A percentile compares a stretch with the other conserved stretches of the same genome.
Evolutionary conservation across 1,140 invertebrate genomes (phyloP).

Genomic region (Fopius arisanus): DNA sequence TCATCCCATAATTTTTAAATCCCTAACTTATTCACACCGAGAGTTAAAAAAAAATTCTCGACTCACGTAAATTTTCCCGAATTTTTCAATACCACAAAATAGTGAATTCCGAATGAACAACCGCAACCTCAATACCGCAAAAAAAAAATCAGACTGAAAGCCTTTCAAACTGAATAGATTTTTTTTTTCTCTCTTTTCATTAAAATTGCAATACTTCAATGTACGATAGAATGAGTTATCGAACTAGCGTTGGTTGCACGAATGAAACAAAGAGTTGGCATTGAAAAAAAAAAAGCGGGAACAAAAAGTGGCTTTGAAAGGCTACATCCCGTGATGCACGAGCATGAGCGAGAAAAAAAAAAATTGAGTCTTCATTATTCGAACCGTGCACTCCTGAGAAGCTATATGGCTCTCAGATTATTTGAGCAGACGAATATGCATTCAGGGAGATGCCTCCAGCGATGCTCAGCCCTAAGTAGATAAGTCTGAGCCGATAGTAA

Average conservation of each 20-base stretch:
- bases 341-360: background rate
- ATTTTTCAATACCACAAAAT: no score
- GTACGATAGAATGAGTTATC: constrained; percentile 1
- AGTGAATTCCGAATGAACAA: no score
- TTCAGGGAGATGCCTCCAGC: background rate
- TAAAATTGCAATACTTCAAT: background rate
- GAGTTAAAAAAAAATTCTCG: no score
- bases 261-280: background rate
- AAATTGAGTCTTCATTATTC: background rate
- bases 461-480: background rate
- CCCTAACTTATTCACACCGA: no score
- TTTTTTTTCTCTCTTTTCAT: background rate
- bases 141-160: no score
- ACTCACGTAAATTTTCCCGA: no score
- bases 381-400: background rate
- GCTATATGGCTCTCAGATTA: background rate
- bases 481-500: constrained; percentile 1
- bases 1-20: background rate
- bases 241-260: background rate
- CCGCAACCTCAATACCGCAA: no score
- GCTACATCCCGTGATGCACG: constrained; percentile 1
- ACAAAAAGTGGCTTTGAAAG: background rate
- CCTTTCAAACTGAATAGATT: background rate
- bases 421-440: constrained; percentile 4
- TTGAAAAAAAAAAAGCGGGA: background rate